Conservation (phyloP, 2,113 vertebrate genomes). For the Tupaia tana region DNA sequence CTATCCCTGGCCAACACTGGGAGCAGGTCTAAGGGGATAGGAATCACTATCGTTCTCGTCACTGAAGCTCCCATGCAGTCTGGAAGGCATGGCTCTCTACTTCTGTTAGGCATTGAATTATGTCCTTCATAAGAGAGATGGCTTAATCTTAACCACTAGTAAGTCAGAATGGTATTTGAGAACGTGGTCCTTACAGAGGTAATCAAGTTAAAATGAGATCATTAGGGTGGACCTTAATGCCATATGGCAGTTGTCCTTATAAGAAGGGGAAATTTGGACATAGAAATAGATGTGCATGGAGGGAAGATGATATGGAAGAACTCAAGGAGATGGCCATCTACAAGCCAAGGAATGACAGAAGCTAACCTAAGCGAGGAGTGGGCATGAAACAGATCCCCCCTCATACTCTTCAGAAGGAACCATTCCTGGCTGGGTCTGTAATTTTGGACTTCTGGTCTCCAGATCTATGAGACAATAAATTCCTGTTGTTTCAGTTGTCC, state of each 20-base stretch:
- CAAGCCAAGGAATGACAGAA: neutral
- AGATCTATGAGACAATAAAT: neutral
- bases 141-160: too few species aligned
- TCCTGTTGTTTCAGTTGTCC: neutral
- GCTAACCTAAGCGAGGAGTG: neutral
- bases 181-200: neutral
- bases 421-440: neutral
- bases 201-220: neutral
- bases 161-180: neutral
- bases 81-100: neutral
- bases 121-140: neutral
- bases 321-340: rapidly evolving
- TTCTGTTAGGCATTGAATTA: neutral
- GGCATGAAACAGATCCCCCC: too few species aligned
- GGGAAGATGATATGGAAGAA: neutral
- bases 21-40: neutral
- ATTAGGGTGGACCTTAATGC: neutral
- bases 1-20: rapidly evolving
- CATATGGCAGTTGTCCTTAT: neutral
- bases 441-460: neutral
- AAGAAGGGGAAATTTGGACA: neutral
- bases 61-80: neutral
- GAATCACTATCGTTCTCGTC: neutral
- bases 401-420: neutral
- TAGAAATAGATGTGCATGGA: neutral